A percentile compares a stretch with the other conserved stretches of the same genome.
Evolutionary conservation across 2,797 vertebrate genomes (phyloP).

Genomic region (Cottoperca gobio): DNA sequence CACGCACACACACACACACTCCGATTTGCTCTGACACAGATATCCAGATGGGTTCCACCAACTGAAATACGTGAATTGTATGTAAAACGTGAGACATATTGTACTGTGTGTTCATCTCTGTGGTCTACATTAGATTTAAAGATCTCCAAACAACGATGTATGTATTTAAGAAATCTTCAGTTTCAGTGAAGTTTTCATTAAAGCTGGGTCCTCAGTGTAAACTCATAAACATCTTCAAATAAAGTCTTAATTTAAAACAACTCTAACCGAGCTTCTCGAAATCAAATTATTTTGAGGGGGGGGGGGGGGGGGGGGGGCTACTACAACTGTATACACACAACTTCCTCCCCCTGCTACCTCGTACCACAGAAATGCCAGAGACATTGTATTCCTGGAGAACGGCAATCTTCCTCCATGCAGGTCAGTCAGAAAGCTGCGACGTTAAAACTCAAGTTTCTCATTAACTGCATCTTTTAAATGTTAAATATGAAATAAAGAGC

Average conservation of each 20-base stretch:
- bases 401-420: neutral
- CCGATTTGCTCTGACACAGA: slow-evolving; percentile 58
- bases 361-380: neutral
- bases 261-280: neutral
- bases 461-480: neutral
- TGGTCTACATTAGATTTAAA: slow-evolving; percentile 68
- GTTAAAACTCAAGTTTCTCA: neutral
- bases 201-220: slow-evolving; percentile 23
- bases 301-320: too few relatives aligned
- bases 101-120: slow-evolving; percentile 61
- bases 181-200: slow-evolving; percentile 52
- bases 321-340: neutral
- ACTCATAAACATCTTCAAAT: slow-evolving; percentile 42
- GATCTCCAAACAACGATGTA: slow-evolving; percentile 25
- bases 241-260: slow-evolving; percentile 65
- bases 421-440: neutral
- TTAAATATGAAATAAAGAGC: neutral
- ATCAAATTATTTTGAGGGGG: neutral
- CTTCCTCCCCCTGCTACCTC: neutral
- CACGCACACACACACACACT: neutral
- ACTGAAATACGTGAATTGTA: slow-evolving; percentile 18
- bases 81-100: slow-evolving; percentile 44
- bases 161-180: slow-evolving; percentile 33
- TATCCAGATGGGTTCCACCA: slow-evolving; percentile 50
- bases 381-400: neutral